Evolutionary conservation across 2,797 vertebrate genomes (phyloP).

Genomic region (Sebastes minor): DNA sequence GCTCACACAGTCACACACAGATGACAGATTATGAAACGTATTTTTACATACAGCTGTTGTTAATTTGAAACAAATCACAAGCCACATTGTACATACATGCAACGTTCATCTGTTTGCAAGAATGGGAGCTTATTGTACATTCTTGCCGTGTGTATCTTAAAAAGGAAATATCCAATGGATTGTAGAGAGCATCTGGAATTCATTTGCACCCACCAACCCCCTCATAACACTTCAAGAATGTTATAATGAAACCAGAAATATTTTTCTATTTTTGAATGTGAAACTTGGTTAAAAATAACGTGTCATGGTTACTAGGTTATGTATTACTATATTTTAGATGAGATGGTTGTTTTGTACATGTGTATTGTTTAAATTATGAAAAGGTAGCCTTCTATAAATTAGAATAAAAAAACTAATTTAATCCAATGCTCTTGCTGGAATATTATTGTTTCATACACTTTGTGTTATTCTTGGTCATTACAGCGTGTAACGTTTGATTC

Average conservation of each 20-base stretch:
- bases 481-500: constrained; percentile 2
- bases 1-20: constrained; percentile 46
- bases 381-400: constrained; percentile 75
- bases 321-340: constrained; percentile 77
- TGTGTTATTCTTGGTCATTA: constrained; percentile 42
- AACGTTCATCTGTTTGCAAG: constrained; percentile 52
- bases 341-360: constrained; percentile 79
- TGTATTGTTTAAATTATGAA: constrained; percentile 86
- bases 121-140: constrained; percentile 57
- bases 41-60: constrained; percentile 53
- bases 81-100: constrained; percentile 53
- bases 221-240: constrained; percentile 64
- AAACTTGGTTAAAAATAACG: constrained; percentile 65
- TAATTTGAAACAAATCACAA: constrained; percentile 31
- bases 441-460: constrained; percentile 39
- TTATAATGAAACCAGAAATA: constrained; percentile 72
- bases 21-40: constrained; percentile 41
- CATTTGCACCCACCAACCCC: constrained; percentile 53
- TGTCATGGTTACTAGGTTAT: constrained; percentile 65
- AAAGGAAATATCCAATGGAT: constrained; percentile 56
- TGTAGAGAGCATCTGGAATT: constrained; percentile 66
- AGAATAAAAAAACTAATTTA: constrained; percentile 82
- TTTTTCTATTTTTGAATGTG: constrained; percentile 78
- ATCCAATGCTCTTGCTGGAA: constrained; percentile 52
- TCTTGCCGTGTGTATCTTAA: constrained; percentile 45